These are phyloP conservation scores for Tuberolachnus salignus DNA, from an alignment of 2,888 invertebrate species.

Conservation along the genomic window DNA sequence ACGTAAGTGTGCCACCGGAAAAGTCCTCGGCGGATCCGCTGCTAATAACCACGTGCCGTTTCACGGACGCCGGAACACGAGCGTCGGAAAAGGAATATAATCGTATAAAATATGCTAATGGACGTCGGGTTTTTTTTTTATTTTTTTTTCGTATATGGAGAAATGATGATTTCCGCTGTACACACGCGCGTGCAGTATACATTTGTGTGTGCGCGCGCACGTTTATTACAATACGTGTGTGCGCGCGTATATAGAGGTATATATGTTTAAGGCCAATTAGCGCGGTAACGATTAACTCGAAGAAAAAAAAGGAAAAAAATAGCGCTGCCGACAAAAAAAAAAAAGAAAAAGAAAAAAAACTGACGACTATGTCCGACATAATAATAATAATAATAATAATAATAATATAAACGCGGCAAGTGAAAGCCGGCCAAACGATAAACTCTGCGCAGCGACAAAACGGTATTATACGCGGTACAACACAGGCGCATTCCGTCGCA, in stretches of 20 bases:
- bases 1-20: no score
- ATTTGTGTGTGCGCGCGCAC: neutral
- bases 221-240: neutral
- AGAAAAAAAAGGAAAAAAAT: constrained; percentile 21
- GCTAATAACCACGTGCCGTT: no score
- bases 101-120: constrained; percentile 20
- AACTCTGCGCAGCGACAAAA: no score
- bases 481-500: no score
- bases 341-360: constrained; percentile 19
- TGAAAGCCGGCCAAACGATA: no score
- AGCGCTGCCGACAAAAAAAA: constrained; percentile 14
- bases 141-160: constrained; percentile 9
- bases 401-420: no score
- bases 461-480: no score
- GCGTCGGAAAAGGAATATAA: neutral
- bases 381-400: constrained; percentile 1
- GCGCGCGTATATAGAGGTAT: no score
- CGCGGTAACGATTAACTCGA: constrained; percentile 35
- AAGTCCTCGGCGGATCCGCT: no score
- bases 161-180: constrained; percentile 4
- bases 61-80: neutral
- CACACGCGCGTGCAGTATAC: neutral
- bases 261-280: constrained; percentile 36
- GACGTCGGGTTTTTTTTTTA: neutral
- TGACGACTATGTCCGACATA: neutral